These are phyloP conservation scores for Orbicella faveolata DNA, from an alignment of 64 coral and sea anemone genomes.

Conservation along the genomic window DNA sequence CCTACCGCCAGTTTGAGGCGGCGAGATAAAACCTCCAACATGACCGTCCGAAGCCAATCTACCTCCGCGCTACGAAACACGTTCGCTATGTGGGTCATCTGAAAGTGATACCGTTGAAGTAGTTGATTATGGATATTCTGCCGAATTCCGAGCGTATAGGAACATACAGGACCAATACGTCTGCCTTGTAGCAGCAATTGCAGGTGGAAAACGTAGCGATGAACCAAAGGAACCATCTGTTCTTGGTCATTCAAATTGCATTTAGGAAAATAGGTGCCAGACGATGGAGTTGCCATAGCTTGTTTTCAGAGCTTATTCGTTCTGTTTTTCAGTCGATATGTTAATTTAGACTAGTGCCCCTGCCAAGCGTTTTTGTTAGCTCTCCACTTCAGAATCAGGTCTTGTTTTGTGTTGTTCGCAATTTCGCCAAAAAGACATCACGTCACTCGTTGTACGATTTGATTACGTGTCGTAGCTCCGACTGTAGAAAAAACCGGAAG, in stretches of 20 bases:
- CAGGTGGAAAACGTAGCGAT: background rate
- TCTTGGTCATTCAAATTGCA: background rate
- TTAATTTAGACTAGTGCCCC: no score
- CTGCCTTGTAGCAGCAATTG: background rate
- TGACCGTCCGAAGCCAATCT: slow-evolving; percentile 9
- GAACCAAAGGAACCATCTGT: slow-evolving; percentile 2
- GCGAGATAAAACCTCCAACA: background rate
- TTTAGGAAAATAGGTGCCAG: background rate
- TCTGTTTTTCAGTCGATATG: no score
- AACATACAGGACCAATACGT: background rate
- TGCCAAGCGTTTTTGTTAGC: no score
- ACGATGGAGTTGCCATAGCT: no score
- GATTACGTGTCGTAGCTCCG: no score
- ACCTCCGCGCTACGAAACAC: background rate
- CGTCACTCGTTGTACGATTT: no score
- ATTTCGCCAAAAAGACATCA: no score
- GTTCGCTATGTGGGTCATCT: slow-evolving; percentile 2
- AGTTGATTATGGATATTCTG: background rate
- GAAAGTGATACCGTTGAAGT: background rate
- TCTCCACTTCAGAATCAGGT: no score
- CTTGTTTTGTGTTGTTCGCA: no score
- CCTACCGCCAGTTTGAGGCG: background rate
- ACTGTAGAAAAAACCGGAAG: no score
- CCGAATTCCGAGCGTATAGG: slow-evolving; percentile 8
- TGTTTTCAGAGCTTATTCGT: no score